Conservation (phyloP, 2,797 vertebrate species). For the Sebastes vulpes region DNA sequence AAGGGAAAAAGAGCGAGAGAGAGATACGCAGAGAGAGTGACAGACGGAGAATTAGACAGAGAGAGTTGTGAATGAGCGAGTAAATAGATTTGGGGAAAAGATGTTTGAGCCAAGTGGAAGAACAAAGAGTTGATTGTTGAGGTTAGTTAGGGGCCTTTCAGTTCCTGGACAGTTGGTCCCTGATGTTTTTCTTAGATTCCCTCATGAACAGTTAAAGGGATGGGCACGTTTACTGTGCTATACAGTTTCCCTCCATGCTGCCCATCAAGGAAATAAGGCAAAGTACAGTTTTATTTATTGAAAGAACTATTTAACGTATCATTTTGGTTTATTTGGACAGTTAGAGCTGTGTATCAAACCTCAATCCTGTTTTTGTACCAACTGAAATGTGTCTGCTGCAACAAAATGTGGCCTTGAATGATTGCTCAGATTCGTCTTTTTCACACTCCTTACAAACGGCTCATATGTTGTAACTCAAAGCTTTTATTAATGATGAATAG, state of each 20-base stretch:
- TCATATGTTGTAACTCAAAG: neutral
- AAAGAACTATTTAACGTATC: neutral
- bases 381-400: neutral
- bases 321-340: neutral
- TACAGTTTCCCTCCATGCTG: neutral
- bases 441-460: neutral
- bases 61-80: constrained; percentile 61
- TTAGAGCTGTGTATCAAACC: neutral
- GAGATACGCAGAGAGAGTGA: constrained; percentile 24
- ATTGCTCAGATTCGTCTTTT: neutral
- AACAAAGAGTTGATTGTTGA: constrained; percentile 67
- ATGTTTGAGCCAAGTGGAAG: constrained; percentile 69
- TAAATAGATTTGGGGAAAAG: constrained; percentile 69
- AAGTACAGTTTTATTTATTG: neutral
- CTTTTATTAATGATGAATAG: neutral
- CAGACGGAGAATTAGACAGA: constrained; percentile 31
- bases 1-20: neutral
- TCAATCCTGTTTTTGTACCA: neutral
- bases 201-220: constrained; percentile 22
- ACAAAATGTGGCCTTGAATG: neutral
- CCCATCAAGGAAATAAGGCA: neutral
- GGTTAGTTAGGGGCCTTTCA: constrained; percentile 35
- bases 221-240: neutral
- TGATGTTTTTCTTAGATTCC: constrained; percentile 55
- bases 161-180: constrained; percentile 42